Base-by-base conservation (phyloP, 1,140 invertebrate genomes). In the Anadara kagoshimensis region DNA sequence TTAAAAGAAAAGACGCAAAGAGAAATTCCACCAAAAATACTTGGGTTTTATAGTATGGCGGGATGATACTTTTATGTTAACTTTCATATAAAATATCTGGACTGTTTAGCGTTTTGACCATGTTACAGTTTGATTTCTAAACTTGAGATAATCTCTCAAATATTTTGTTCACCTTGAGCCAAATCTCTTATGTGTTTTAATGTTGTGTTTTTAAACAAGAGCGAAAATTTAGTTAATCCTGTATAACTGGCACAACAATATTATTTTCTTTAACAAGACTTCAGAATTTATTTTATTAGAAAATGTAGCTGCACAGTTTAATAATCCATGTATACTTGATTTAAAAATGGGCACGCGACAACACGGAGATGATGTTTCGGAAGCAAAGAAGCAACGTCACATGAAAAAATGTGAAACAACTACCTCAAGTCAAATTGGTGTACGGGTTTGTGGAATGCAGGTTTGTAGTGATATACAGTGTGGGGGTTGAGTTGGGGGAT, bases 271-370 rank as follows among this genome's bases (percentile, higher is more conserved):
- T 78, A 51, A 76, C 56, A 16, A 68, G 47, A 53, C 12, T 54
- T 56, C 76, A 91, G 91, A 92, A 82, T 93, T 93, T 90, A 92
- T 98, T 75, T 93, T 98, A 90, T 91, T 98, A 89, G 96, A 98
- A 90, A 97, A 98, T 89, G 95, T 98, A 83, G 96, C 95, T 57
- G 95, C 93, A 44, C 93, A 93, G 73, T 97, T 95, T 88, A 91
- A 92, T 47, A 93, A 86, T 65, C 91, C 91, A 1, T 92, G 92
- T 83, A 89, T 93, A 78, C 91, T 98, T 76, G 97, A 98, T 87
- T 90, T 98, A 75, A 98, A 98, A 91, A 97, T 98, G 96, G 97
- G 97, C 53, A 97, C 95, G 41, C 91, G 96, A 58, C 96, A 98
- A 87, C 95, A 98, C 86, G 96, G 96, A 20, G 97, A 98, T 89